Percentiles rank a stretch among this genome's conserved stretches.
Evolutionary conservation across 2,113 vertebrate species (phyloP).

Genomic region (Vombatus ursinus): DNA sequence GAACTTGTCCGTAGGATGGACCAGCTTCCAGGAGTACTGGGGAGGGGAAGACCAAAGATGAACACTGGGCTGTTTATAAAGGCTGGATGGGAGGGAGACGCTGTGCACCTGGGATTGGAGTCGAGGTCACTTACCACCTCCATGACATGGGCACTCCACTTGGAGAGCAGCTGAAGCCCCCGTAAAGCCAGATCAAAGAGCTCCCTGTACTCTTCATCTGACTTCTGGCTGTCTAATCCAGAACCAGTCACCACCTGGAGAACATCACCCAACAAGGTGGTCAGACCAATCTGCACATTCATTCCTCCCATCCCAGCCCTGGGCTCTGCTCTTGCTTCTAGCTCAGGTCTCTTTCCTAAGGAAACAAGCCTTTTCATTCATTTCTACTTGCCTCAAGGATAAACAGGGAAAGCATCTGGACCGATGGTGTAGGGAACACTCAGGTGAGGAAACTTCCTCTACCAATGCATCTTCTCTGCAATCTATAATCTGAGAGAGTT

Average conservation of each 20-base stretch:
- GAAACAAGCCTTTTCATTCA: background rate
- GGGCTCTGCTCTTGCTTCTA: background rate
- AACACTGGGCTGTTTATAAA: background rate
- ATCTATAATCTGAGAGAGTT: background rate
- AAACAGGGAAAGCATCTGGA: background rate
- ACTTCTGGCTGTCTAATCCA: slow-evolving; percentile 98
- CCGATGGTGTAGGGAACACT: background rate
- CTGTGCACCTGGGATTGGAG: background rate
- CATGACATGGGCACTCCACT: slow-evolving; percentile 99
- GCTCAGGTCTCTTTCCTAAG: background rate
- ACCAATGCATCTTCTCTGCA: background rate
- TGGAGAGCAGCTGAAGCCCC: slow-evolving; percentile 97
- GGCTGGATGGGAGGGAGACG: background rate
- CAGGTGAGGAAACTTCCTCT: background rate
- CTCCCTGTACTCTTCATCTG: slow-evolving; percentile 97
- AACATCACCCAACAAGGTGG: background rate
- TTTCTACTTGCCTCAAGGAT: background rate
- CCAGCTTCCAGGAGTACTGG: slow-evolving; percentile 99
- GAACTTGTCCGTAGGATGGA: slow-evolving; percentile 99
- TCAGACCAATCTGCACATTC: background rate
- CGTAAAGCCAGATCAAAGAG: slow-evolving; percentile 96
- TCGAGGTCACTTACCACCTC: slow-evolving; percentile 93
- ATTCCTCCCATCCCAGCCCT: background rate
- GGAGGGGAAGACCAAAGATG: background rate
- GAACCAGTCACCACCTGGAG: slow-evolving; percentile 96